These are phyloP conservation scores for Neotoxoptera formosana DNA, from an alignment of 1,140 invertebrate species.

Conservation along the genomic window DNA sequence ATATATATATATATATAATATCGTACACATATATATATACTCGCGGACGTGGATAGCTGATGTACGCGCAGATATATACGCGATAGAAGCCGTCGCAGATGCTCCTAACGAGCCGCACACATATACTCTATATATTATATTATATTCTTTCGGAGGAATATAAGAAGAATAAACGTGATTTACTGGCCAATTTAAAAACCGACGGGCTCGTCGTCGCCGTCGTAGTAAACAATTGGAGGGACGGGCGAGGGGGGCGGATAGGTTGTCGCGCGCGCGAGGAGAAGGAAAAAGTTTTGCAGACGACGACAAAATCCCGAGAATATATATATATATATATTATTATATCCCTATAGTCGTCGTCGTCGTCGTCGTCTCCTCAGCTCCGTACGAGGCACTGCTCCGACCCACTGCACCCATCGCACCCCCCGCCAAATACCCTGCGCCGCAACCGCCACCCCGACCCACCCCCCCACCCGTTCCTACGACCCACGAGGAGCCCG, in stretches of 20 bases:
- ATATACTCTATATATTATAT: background rate
- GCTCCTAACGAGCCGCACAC: slow-evolving; percentile 55
- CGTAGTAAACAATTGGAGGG: slow-evolving; percentile 47
- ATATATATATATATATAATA: too few relatives aligned
- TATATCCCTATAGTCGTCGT: slow-evolving; percentile 13
- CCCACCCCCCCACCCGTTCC: background rate
- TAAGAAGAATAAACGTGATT: slow-evolving; percentile 54
- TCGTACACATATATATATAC: too few relatives aligned
- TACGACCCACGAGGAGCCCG: background rate
- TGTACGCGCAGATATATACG: background rate
- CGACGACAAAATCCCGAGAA: slow-evolving; percentile 56
- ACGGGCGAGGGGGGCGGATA: background rate
- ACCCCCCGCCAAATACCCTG: background rate
- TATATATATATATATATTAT: background rate
- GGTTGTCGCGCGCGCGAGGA: background rate
- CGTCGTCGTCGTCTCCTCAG: too few relatives aligned
- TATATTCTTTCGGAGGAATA: background rate
- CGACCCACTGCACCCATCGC: background rate
- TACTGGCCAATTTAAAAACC: slow-evolving; percentile 57
- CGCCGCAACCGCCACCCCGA: background rate
- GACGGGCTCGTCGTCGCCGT: slow-evolving; percentile 45
- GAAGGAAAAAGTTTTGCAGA: slow-evolving; percentile 53
- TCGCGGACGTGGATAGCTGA: background rate
- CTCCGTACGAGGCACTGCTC: background rate
- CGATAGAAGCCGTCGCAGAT: slow-evolving; percentile 37